These are phyloP conservation scores for Melitaea athalia DNA, from an alignment of 2,888 invertebrate genomes.

Conservation along the genomic window DNA sequence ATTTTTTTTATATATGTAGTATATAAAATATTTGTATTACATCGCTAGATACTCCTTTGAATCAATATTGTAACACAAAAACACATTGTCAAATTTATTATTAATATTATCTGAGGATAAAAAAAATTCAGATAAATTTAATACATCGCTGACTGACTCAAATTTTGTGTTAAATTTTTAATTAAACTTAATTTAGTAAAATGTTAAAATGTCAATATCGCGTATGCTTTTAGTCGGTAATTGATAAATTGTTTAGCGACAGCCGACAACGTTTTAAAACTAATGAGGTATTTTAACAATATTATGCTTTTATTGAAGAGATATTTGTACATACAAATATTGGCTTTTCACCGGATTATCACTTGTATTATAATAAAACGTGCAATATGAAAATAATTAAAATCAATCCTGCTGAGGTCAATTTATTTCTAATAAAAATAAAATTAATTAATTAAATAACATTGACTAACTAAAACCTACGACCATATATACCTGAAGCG, in stretches of 20 bases:
- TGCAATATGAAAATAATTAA: no score
- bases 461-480: no score
- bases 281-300: conserved; percentile 17
- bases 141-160: background rate
- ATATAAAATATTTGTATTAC: no score
- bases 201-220: conserved; percentile 22
- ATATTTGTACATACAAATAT: no score
- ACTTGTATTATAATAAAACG: no score
- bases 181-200: conserved; percentile 21
- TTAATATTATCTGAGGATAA: background rate
- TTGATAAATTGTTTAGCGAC: conserved; percentile 23
- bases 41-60: background rate
- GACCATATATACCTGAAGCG: background rate
- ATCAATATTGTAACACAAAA: background rate
- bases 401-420: no score
- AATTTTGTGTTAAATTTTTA: conserved; percentile 1
- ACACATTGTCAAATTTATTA: background rate
- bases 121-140: background rate
- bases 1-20: no score
- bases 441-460: no score
- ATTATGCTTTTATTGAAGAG: background rate
- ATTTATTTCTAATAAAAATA: no score
- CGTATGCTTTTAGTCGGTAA: conserved; percentile 5
- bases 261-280: conserved; percentile 1
- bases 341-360: background rate